Base-by-base conservation (phyloP, 1,140 invertebrate genomes). In the Atta colombica region DNA sequence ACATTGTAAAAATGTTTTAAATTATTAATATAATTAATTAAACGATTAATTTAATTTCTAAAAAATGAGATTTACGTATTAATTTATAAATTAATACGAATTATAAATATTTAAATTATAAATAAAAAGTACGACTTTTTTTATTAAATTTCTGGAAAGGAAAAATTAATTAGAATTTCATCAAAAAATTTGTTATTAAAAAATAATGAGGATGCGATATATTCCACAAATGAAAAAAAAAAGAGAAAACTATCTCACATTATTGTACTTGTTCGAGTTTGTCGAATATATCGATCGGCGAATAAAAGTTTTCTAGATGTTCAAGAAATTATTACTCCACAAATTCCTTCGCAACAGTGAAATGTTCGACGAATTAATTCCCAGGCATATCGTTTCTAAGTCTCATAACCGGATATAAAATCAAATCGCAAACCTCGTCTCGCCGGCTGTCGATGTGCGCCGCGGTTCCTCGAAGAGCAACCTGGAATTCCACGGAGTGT, bases 361-460 rank as follows among this genome's bases (percentile, higher is more conserved):
- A 51, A 66, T 21, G 18, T 25, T 61, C 69, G 53, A 39, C 31
- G 51, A 69, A 61, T 28, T 28, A 49, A 74, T 45, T 49, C 21
- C 3, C 65, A 58, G 18, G n/a, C 58, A 63, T 51, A 49, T 49
- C 58, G 60, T 5, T 12, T 18, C 45, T 18, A 45, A 61, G 35
- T 51, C 14, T 65, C 65, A 18, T 61, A 51, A 31, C 2, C n/a
- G 66, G 12, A n/a, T 49, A 35, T 77, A 25, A 18, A 45, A 51
- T 77, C 12, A 12, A 25, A 31, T 14, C 69, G n/a, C 45, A 51
- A 66, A 51, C 61, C 58, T 80, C 18, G 87, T 82, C 88, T 88
- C 85, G 89, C 69, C 74, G 88, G 66, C 87, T 28, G 72, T 35
- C 39, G 14, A 82, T 12, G 51, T 58, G 60, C 71, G 75, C 69